Evolutionary conservation across 2,888 invertebrate genomes (phyloP), one percentile per base, ranked within the genome.

Genomic region (Dasypogon diadema): DNA sequence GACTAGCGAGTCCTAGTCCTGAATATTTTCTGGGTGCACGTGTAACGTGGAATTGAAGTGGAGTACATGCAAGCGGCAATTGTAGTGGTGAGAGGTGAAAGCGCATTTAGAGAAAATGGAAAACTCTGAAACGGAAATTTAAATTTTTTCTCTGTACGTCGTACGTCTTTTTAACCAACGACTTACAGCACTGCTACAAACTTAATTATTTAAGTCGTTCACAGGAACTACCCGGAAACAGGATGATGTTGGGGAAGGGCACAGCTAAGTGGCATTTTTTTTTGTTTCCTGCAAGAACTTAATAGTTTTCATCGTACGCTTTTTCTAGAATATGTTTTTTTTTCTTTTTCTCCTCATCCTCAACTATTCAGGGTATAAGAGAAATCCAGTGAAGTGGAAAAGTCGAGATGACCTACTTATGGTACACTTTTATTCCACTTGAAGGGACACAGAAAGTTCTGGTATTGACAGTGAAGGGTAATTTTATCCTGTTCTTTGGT

Each of bases 251-350:
- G 51, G 6, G 51, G 12, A 51, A 14, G 18, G 51, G 51, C 51
- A 8, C 51, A 51, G 5, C 51, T 51, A 51, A 51, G 51, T 51
- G 51, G 16, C 51, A 51, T 18, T 51, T 48, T 48, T n/a, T n/a
- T n/a, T 51, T 51, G 16, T 18, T 51, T 18, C 51, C 14, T n/a
- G 51, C 18, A 12, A 16, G 3, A 21, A 51, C 51, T 51, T 51
- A 51, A 51, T 51, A 51, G 51, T 51, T 51, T 16, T n/a, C 8
- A 4, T 18, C 4, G 4, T 51, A 51, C 5, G 6, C 3, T 42
- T 51, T 51, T 51, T 21, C 51, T 21, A 8, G 12, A 51, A 51
- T 51, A 16, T 18, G 51, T 21, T 51, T 51, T 21, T 1, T 18
- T 51, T 16, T 51, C 18, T n/a, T 51, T 16, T 1, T 18, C 3